Base-by-base conservation (phyloP, 2,888 invertebrate species). In the Argyra leucocephala region DNA sequence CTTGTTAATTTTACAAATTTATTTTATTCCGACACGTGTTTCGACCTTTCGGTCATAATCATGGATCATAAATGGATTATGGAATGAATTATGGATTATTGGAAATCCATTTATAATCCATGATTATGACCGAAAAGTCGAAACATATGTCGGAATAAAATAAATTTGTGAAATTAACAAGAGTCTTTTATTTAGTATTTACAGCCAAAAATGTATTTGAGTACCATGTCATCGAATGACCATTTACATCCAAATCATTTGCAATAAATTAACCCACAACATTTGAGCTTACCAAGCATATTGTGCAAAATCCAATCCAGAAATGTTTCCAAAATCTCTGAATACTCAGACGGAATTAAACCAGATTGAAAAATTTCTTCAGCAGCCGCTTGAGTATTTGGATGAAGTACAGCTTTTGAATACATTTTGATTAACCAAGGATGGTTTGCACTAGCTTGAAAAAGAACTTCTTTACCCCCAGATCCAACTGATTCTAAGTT, bases 401-500 rank as follows among this genome's bases (percentile, higher is more conserved):
- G 86, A 75, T 85, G 80, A 1, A 82, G 82, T 1, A 82, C 84
- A 21, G 81, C 70, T 65, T 73, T 70, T 10, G 71, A 72, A 61
- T 76, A 76, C 69, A 85, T 84, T 85, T 82, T 83, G 71, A 87
- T 75, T 48, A 88, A 81, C 88, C 87, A 87, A 58, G 86, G 86
- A 78, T 85, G 85, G 72, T 83, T 82, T 22, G 92, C 91, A 3
- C 90, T 90, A 61, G 90, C 88, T 82, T 94, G 93, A 81, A 94
- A 94, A 65, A 94, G 82, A 68, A 93, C 84, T 81, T 93, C 93
- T 73, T 91, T 85, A 0, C 93, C 93, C 65, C 92, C 93, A 62
- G 92, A 89, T 66, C 94, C 94, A 76, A 91, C 91, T 66, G 93
- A 90, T 80, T 94, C 94, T 66, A 94, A 78, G 82, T 94, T 94